Evolutionary conservation across 2,113 vertebrate genomes (phyloP).

Genomic region (Noturus placidus): DNA sequence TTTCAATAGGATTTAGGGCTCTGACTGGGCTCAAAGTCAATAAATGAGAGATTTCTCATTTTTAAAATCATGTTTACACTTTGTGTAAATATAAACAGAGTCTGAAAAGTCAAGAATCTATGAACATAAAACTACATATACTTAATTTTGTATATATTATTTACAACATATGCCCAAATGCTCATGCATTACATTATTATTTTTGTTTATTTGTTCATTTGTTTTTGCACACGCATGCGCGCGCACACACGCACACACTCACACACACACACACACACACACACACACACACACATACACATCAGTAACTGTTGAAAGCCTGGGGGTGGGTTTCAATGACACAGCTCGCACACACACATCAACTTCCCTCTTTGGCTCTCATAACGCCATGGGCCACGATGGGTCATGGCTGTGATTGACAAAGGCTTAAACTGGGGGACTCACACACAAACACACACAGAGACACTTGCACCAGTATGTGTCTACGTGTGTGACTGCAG

Average conservation of each 20-base stretch:
- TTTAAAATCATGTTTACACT: no score
- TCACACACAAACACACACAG: conserved; percentile 29
- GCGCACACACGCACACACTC: conserved; percentile 40
- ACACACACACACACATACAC: conserved; percentile 35
- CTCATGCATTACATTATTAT: neutral
- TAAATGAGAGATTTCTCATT: neutral
- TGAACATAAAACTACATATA: neutral
- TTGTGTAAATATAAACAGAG: no score
- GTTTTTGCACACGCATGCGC: neutral
- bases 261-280: conserved; percentile 18
- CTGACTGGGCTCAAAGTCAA: neutral
- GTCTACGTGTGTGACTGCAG: conserved; percentile 40
- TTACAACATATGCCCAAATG: neutral
- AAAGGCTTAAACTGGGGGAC: conserved; percentile 51
- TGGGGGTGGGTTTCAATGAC: no score
- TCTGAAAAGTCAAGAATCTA: neutral
- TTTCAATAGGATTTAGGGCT: no score
- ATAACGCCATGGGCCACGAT: conserved; percentile 30
- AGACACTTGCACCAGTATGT: conserved; percentile 1
- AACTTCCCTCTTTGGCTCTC: conserved; percentile 6
- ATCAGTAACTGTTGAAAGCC: no score
- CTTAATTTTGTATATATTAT: neutral
- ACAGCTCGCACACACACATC: conserved; percentile 10
- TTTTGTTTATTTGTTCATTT: neutral
- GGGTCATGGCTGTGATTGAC: conserved; percentile 55